phyloP scores from a whole-genome alignment of 2,888 invertebrate species.

The Archaeoteleia sp. region DNA sequence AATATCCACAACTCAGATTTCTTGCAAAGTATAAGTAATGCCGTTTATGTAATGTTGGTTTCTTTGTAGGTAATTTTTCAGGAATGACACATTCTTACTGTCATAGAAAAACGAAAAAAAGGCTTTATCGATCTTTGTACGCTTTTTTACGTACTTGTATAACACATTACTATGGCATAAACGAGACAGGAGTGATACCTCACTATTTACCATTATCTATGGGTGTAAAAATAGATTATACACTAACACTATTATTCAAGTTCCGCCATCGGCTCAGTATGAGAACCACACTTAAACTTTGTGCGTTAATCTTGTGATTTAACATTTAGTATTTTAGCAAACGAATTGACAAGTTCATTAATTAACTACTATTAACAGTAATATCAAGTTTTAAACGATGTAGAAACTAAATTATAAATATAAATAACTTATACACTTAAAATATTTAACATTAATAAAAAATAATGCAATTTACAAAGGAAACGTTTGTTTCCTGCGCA shows the following conservation, averaged over 20 bases:
- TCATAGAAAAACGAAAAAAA: constrained; percentile 29
- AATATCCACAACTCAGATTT: constrained; percentile 1
- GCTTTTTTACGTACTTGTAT: constrained; percentile 41
- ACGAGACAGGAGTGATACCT: constrained; percentile 30
- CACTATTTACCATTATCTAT: constrained; percentile 48
- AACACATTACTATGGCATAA: constrained; percentile 23
- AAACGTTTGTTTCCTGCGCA: constrained; percentile 24
- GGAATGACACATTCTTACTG: constrained; percentile 25
- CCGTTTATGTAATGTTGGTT: constrained; percentile 35
- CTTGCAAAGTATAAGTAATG: constrained; percentile 2
- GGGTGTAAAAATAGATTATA: constrained; percentile 44
- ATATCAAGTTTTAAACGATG: too few relatives aligned
- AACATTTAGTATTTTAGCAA: too few relatives aligned
- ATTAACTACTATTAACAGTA: too few relatives aligned
- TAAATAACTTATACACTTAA: too few relatives aligned
- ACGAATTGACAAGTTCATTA: too few relatives aligned
- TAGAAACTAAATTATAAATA: too few relatives aligned
- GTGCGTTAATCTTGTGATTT: not conserved
- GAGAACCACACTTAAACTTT: constrained; percentile 24
- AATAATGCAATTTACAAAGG: too few relatives aligned
- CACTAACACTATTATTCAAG: constrained; percentile 16
- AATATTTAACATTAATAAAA: too few relatives aligned
- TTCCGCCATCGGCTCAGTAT: constrained; percentile 34
- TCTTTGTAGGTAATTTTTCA: constrained; percentile 27
- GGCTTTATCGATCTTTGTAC: constrained; percentile 27